A percentile compares a stretch with the other conserved stretches of the same genome.
Conservation (phyloP, 2,113 vertebrate genomes). For the Lucifuga dentata region DNA sequence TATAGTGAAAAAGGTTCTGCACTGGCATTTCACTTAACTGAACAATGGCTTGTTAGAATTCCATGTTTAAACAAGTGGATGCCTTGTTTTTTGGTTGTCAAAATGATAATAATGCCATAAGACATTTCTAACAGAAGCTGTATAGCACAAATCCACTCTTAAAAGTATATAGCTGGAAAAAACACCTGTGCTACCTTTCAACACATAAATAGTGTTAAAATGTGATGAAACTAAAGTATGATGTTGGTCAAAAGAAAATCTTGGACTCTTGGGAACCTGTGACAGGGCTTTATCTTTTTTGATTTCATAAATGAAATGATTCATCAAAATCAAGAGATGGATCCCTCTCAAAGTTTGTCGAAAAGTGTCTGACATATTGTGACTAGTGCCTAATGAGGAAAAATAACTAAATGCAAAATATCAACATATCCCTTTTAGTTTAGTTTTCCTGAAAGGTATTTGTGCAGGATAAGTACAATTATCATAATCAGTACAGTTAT, state of each 20-base stretch:
- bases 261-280: too few relatives aligned
- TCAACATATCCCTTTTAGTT: slow-evolving; percentile 33
- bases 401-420: slow-evolving; percentile 16
- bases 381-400: slow-evolving; percentile 25
- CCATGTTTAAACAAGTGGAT: neutral
- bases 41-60: neutral
- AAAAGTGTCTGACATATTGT: too few relatives aligned
- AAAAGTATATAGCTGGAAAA: too few relatives aligned
- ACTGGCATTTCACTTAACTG: slow-evolving; percentile 13
- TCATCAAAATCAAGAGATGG: too few relatives aligned
- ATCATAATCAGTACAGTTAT: slow-evolving; percentile 53
- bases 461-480: slow-evolving; percentile 56
- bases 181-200: too few relatives aligned
- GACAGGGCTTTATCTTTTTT: too few relatives aligned
- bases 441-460: slow-evolving; percentile 51
- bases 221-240: too few relatives aligned
- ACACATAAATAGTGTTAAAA: too few relatives aligned
- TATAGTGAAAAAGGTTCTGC: neutral
- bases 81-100: neutral
- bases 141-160: neutral
- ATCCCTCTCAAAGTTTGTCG: too few relatives aligned
- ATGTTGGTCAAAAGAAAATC: too few relatives aligned
- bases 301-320: too few relatives aligned
- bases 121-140: neutral
- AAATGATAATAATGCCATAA: neutral